Conservation (phyloP, 2,888 invertebrate genomes). For the Microplitis manilae region DNA sequence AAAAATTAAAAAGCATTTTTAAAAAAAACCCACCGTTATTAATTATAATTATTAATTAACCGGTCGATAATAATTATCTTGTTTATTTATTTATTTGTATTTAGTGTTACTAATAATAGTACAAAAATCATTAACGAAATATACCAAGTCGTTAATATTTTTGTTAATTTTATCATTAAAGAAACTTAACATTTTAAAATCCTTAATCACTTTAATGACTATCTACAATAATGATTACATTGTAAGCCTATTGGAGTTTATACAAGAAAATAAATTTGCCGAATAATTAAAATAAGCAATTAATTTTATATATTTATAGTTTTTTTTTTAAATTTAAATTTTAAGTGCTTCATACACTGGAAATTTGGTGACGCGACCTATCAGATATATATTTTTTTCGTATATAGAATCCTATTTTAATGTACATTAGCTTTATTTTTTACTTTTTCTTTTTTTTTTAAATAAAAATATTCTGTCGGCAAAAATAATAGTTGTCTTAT, state of each 20-base stretch:
- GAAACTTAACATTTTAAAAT: constrained; percentile 4
- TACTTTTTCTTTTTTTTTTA: constrained; percentile 59
- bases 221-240: constrained; percentile 65
- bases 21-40: constrained; percentile 10
- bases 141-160: constrained; percentile 38
- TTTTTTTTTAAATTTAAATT: constrained; percentile 4
- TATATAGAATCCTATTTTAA: constrained; percentile 69
- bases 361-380: constrained; percentile 49
- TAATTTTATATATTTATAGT: background rate
- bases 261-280: constrained; percentile 56
- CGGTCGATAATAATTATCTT: constrained; percentile 50
- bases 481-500: constrained; percentile 67
- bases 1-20: background rate
- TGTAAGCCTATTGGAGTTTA: constrained; percentile 61
- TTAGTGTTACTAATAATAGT: constrained; percentile 61
- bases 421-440: constrained; percentile 63
- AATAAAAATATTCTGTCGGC: constrained; percentile 53
- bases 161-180: constrained; percentile 9
- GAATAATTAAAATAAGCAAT: background rate
- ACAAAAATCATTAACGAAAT: constrained; percentile 66
- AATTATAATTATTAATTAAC: constrained; percentile 30
- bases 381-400: constrained; percentile 60
- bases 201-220: constrained; percentile 56
- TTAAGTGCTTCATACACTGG: constrained; percentile 12
- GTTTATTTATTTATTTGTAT: constrained; percentile 51